These are phyloP conservation scores for Drosophila planitibia DNA, from an alignment of 2,888 invertebrate genomes.

Conservation along the genomic window DNA sequence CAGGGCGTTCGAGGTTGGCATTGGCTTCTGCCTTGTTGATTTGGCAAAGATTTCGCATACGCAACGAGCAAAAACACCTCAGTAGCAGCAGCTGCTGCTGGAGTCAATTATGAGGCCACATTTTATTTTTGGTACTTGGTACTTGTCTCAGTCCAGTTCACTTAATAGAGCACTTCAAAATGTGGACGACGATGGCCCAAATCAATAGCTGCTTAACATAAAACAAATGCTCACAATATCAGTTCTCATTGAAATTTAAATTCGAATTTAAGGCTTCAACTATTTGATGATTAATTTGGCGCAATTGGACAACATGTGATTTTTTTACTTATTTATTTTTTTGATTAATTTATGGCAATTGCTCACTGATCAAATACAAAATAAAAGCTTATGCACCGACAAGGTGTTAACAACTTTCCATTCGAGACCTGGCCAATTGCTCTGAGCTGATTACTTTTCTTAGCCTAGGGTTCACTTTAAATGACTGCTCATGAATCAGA, in stretches of 20 bases:
- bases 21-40: conserved; percentile 11
- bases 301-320: conserved; percentile 66
- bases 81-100: background rate
- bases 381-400: background rate
- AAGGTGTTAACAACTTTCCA: conserved; percentile 26
- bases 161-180: conserved; percentile 11
- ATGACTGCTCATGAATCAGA: conserved; percentile 22
- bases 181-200: conserved; percentile 12
- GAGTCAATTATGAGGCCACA: conserved; percentile 36
- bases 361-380: conserved; percentile 27
- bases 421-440: background rate
- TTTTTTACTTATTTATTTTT: conserved; percentile 1
- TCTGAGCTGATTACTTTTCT: background rate
- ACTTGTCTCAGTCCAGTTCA: conserved; percentile 9
- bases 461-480: conserved; percentile 13
- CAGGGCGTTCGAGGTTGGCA: conserved; percentile 9
- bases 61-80: conserved; percentile 16
- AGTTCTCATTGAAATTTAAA: conserved; percentile 21
- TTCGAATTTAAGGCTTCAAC: conserved; percentile 24
- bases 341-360: conserved; percentile 67
- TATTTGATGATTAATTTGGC: conserved; percentile 56
- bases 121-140: conserved; percentile 44
- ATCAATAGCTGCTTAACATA: conserved; percentile 28
- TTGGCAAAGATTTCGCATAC: conserved; percentile 33
- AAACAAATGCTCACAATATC: conserved; percentile 47